Evolutionary conservation across 1,140 invertebrate species (phyloP).

Genomic region (Nixonia krombeini): DNA sequence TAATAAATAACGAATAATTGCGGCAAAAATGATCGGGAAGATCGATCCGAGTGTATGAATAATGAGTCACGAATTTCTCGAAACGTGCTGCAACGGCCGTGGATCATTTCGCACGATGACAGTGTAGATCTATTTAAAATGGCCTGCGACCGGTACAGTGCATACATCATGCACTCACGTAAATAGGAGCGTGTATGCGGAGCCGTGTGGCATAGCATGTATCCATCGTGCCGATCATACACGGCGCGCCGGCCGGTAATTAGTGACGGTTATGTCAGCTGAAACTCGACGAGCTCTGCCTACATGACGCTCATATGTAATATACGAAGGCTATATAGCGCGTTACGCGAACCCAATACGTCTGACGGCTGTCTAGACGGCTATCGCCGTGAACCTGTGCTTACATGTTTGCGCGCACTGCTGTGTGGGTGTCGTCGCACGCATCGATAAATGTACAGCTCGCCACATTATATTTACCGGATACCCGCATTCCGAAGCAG

Average conservation of each 20-base stretch:
- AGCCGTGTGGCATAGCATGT: slow-evolving; percentile 30
- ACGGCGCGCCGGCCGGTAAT: slow-evolving; percentile 54
- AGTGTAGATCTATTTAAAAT: neutral
- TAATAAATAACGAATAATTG: too few relatives aligned
- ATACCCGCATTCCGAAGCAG: too few relatives aligned
- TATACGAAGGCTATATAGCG: slow-evolving; percentile 56
- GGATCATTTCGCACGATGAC: neutral
- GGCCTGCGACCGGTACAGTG: neutral
- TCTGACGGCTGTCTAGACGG: slow-evolving; percentile 68
- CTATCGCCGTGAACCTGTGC: slow-evolving; percentile 51
- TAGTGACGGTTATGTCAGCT: slow-evolving; percentile 60
- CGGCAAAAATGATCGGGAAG: too few relatives aligned
- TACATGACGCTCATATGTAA: slow-evolving; percentile 45
- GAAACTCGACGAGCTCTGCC: slow-evolving; percentile 49
- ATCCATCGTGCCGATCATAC: slow-evolving; percentile 50
- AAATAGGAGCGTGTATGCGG: slow-evolving; percentile 34
- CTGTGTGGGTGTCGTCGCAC: slow-evolving; percentile 38
- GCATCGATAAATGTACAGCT: slow-evolving; percentile 39
- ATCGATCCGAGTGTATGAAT: too few relatives aligned
- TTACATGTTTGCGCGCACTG: slow-evolving; percentile 33
- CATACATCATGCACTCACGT: slow-evolving; percentile 38
- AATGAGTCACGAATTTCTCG: too few relatives aligned
- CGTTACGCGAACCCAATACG: slow-evolving; percentile 65
- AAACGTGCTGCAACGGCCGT: too few relatives aligned
- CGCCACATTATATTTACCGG: slow-evolving; percentile 29